phyloP scores from a whole-genome alignment of 2,797 vertebrate species.

The Phyllotis vaccarum region DNA sequence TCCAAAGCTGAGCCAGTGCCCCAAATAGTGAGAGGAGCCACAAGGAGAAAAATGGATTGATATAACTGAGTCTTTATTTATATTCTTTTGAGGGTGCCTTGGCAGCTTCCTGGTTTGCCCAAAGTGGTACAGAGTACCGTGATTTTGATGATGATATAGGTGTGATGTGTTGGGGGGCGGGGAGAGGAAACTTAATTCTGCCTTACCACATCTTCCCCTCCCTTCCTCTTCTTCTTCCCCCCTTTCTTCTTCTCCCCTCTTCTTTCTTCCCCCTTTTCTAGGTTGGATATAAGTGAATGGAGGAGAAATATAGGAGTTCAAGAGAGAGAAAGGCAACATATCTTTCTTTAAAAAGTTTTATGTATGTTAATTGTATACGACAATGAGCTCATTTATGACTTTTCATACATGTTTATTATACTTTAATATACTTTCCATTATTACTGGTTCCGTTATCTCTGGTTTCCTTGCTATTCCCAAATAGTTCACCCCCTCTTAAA shows the following conservation, averaged over 20 bases:
- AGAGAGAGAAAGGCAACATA: neutral
- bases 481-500: too few relatives aligned
- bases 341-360: neutral
- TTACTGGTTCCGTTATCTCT: neutral
- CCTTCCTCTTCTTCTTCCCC: fast-evolving
- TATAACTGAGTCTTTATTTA: slow-evolving; percentile 66
- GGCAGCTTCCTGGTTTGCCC: slow-evolving; percentile 29
- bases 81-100: slow-evolving; percentile 28
- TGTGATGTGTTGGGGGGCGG: neutral
- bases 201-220: neutral
- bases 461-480: neutral
- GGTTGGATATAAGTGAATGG: neutral
- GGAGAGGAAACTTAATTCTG: neutral
- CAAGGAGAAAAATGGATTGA: slow-evolving; percentile 66
- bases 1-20: slow-evolving; percentile 10
- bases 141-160: slow-evolving; percentile 22
- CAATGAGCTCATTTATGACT: neutral
- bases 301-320: slow-evolving; percentile 1
- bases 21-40: slow-evolving; percentile 26
- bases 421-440: neutral
- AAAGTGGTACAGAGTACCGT: slow-evolving; percentile 13
- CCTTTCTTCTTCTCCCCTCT: neutral
- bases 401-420: neutral
- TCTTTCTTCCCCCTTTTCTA: too few relatives aligned
- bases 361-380: neutral